phyloP scores from a whole-genome alignment of 2,888 invertebrate genomes.

The Eupithecia subfuscata region DNA sequence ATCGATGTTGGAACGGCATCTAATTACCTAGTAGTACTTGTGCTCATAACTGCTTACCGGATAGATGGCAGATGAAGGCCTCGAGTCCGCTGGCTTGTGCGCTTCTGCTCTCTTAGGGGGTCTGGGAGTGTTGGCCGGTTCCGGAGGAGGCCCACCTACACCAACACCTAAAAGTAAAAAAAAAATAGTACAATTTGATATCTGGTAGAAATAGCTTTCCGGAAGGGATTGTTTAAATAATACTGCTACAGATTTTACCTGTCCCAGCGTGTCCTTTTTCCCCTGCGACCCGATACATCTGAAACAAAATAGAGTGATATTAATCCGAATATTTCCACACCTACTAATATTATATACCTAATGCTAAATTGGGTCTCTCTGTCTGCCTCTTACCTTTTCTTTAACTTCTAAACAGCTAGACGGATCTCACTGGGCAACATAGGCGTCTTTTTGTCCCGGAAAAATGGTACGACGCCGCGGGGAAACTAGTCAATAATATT shows the following conservation, averaged over 20 bases:
- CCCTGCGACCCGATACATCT: conserved; percentile 71
- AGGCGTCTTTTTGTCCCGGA: too few relatives aligned
- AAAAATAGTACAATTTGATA: background rate
- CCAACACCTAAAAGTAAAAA: background rate
- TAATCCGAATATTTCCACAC: background rate
- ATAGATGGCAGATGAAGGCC: background rate
- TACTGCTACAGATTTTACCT: background rate
- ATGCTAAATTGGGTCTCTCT: too few relatives aligned
- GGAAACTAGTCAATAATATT: too few relatives aligned
- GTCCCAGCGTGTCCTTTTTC: background rate
- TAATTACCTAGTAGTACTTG: background rate
- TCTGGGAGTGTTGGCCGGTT: background rate
- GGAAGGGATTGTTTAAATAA: background rate
- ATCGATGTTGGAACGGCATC: background rate
- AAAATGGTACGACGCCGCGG: too few relatives aligned
- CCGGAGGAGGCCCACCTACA: background rate
- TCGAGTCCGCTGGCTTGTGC: background rate
- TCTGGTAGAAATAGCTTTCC: background rate
- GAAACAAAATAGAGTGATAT: conserved; percentile 43
- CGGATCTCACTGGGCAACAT: too few relatives aligned
- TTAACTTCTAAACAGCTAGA: too few relatives aligned
- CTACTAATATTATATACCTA: too few relatives aligned
- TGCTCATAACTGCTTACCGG: background rate
- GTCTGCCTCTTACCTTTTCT: too few relatives aligned
- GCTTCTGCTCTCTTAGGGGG: background rate